Conservation (phyloP, 2,888 invertebrate genomes). For the Protonemura montana region DNA sequence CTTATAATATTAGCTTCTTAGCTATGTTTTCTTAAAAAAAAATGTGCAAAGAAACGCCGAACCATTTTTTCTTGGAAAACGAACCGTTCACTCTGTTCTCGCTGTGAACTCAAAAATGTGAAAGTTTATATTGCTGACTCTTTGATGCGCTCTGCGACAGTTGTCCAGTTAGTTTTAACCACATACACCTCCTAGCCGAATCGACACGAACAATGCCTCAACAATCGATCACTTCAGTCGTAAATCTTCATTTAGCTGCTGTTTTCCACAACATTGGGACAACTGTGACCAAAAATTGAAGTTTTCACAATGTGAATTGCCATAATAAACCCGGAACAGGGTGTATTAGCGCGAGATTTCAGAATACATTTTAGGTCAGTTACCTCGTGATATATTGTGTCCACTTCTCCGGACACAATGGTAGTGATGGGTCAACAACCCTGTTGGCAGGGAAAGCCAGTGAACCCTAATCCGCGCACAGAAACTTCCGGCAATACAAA, state of each 20-base stretch:
- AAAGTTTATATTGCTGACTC: slow-evolving; percentile 30
- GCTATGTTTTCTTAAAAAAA: background rate
- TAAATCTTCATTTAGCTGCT: slow-evolving; percentile 37
- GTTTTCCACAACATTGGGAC: slow-evolving; percentile 36
- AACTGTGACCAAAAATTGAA: slow-evolving; percentile 38
- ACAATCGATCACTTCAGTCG: background rate
- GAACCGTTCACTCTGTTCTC: slow-evolving; percentile 1
- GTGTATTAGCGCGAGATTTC: background rate
- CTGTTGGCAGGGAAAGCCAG: slow-evolving; percentile 1
- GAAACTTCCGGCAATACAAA: slow-evolving; percentile 29
- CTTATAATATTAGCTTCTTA: too few relatives aligned
- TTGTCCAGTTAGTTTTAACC: slow-evolving; percentile 15
- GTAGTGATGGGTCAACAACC: slow-evolving; percentile 27
- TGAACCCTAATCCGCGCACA: slow-evolving; percentile 16
- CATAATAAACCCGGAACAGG: slow-evolving; percentile 31
- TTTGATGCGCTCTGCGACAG: background rate
- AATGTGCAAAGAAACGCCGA: background rate
- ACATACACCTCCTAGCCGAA: background rate
- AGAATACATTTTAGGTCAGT: slow-evolving; percentile 9
- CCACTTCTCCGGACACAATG: background rate
- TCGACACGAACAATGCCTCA: background rate
- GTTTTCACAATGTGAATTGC: slow-evolving; percentile 16
- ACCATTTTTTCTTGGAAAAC: background rate
- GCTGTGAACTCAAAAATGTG: slow-evolving; percentile 17
- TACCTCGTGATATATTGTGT: slow-evolving; percentile 25